Evolutionary conservation across 2,797 vertebrate genomes (phyloP).

Genomic region (Erithacus rubecula): DNA sequence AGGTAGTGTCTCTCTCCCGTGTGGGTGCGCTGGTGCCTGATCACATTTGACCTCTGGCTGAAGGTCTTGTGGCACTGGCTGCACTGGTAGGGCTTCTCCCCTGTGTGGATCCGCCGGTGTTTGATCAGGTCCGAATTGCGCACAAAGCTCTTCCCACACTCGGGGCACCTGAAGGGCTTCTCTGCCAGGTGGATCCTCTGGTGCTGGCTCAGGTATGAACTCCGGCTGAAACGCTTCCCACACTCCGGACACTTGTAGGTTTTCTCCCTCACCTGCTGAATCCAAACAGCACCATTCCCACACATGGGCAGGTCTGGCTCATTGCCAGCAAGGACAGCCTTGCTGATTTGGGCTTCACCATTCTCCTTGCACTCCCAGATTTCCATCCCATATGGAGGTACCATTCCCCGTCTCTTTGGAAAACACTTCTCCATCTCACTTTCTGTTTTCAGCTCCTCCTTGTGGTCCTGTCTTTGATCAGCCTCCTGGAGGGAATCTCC

Average conservation of each 20-base stretch:
- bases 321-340: neutral
- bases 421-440: neutral
- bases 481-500: neutral
- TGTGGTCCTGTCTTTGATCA: neutral
- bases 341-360: neutral
- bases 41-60: constrained; percentile 72
- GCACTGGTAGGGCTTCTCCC: constrained; percentile 59
- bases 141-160: constrained; percentile 71
- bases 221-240: constrained; percentile 65
- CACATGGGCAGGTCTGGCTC: neutral
- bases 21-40: constrained; percentile 74
- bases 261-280: constrained; percentile 63
- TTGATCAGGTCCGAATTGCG: constrained; percentile 64
- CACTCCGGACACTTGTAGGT: constrained; percentile 41
- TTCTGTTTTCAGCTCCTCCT: neutral
- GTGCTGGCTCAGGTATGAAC: constrained; percentile 45
- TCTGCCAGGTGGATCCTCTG: constrained; percentile 59
- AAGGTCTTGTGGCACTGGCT: constrained; percentile 53
- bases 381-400: neutral
- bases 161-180: constrained; percentile 66
- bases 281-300: constrained; percentile 48
- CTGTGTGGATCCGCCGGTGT: constrained; percentile 51
- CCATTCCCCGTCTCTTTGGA: neutral
- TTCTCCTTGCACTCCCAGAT: neutral
- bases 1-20: constrained; percentile 69